These are phyloP conservation scores for Drosophila testacea DNA, from an alignment of 2,888 invertebrate species.

Conservation along the genomic window DNA sequence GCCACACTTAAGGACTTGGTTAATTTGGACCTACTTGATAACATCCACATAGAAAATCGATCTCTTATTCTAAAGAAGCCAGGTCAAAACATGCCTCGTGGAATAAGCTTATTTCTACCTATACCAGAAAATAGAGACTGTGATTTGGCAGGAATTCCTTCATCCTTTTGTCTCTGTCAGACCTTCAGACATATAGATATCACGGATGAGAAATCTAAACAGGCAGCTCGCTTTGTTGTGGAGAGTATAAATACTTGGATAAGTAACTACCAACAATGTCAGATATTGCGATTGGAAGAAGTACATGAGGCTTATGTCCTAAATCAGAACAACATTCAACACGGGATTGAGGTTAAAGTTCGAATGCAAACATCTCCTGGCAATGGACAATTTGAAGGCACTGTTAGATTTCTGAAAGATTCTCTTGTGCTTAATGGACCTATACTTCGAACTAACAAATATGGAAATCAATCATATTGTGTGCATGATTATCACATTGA, in stretches of 20 bases:
- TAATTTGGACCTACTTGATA: constrained; percentile 85
- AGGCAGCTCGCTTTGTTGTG: constrained; percentile 54
- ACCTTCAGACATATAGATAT: constrained; percentile 16
- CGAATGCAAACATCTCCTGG: constrained; percentile 49
- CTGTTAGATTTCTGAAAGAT: background rate
- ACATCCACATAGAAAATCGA: constrained; percentile 83
- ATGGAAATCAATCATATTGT: constrained; percentile 48
- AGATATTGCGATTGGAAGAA: constrained; percentile 13
- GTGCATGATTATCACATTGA: constrained; percentile 37
- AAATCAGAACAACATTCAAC: background rate
- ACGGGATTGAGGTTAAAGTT: constrained; percentile 34
- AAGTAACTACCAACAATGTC: constrained; percentile 12
- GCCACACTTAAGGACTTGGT: constrained; percentile 90
- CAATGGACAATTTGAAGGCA: constrained; percentile 48
- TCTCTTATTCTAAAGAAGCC: constrained; percentile 72
- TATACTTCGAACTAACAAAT: constrained; percentile 46
- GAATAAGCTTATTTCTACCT: constrained; percentile 91
- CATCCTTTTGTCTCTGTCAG: constrained; percentile 94
- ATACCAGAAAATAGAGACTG: constrained; percentile 91
- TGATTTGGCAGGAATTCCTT: constrained; percentile 89
- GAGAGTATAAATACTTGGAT: constrained; percentile 37
- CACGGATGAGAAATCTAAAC: constrained; percentile 13
- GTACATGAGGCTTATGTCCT: constrained; percentile 37
- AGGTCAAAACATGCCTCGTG: constrained; percentile 85
- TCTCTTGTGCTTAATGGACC: constrained; percentile 39